Base-by-base conservation (phyloP, 2,888 invertebrate genomes). In the Maniola hyperantus region DNA sequence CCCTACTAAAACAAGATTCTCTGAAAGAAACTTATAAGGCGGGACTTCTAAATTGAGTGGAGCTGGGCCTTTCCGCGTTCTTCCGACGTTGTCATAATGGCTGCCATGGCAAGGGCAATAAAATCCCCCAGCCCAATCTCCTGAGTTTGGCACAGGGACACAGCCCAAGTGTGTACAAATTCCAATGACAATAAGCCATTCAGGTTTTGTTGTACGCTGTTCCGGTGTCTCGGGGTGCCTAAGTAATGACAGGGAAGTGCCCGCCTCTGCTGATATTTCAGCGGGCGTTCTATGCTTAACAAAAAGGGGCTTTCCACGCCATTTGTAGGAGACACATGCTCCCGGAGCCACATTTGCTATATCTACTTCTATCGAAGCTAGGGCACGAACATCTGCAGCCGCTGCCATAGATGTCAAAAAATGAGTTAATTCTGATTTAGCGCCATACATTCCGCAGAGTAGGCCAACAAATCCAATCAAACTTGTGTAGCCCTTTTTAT, bases 71-170 rank as follows among this genome's bases (percentile, higher is more conserved):
- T 95, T 96, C 50, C 97, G 93, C 67, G 95, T 93, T 72, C 97
- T 92, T 5, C 96, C 97, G 2, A 96, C 91, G 33, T 93, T 95
- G 79, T 97, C 97, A 79, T 95, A 97, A 82, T 97, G 97, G 65
- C 96, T 96, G 1, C 97, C 97, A 78, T 97, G 97, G 80, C 97
- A 97, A 0, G 97, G 97, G 76, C 97, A 97, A 81, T 95, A 97
- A 71, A 89, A 97, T 5, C 97, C 97, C 13, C 95, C 95, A 0
- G 80, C 76, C 78, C 86, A 96, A 66, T 96, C 95, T 6, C 95
- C 95, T 5, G 93, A 82, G 72, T 94, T 94, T 0, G 96, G 93
- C 63, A 97, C 94, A 1, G 97, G 97, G 44, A 97, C 95, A 86
- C 97, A 97, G 18, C 97, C 96, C 64, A 97, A 90, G 85, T 97